A percentile compares a stretch with the other conserved stretches of the same genome.
These are phyloP conservation scores for Drosophila pegasa DNA, from an alignment of 2,888 invertebrate species.

Conservation along the genomic window DNA sequence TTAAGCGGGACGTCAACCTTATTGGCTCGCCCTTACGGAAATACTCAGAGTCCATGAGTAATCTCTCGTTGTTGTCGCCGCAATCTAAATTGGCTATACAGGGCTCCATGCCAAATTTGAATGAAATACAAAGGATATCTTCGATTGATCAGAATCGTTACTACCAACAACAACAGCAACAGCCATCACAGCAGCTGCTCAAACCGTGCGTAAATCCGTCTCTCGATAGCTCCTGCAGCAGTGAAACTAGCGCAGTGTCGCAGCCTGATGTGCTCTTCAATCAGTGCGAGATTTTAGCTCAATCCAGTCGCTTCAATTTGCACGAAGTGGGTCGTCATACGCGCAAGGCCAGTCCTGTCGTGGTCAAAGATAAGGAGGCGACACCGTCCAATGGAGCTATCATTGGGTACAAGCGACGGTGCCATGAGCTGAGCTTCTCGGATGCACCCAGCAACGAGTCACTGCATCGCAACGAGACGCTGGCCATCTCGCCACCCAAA, in stretches of 20 bases:
- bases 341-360: conserved; percentile 51
- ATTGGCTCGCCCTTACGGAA: conserved; percentile 83
- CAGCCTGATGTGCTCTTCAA: conserved; percentile 79
- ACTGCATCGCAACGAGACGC: conserved; percentile 39
- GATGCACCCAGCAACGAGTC: conserved; percentile 70
- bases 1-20: conserved; percentile 82
- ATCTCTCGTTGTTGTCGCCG: conserved; percentile 79
- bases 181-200: conserved; percentile 3
- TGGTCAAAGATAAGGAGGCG: conserved; percentile 1
- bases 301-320: conserved; percentile 84
- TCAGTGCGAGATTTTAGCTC: conserved; percentile 84
- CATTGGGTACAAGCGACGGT: conserved; percentile 61
- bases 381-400: not conserved
- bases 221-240: conserved; percentile 65
- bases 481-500: conserved; percentile 83
- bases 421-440: conserved; percentile 70
- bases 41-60: conserved; percentile 83
- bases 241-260: conserved; percentile 73
- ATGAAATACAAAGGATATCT: conserved; percentile 82
- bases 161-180: conserved; percentile 66
- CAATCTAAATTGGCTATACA: conserved; percentile 76
- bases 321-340: conserved; percentile 79
- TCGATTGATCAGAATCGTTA: conserved; percentile 85
- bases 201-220: conserved; percentile 38
- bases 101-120: conserved; percentile 85